These are phyloP conservation scores for Lagria hirta DNA, from an alignment of 2,888 invertebrate species.

Conservation along the genomic window DNA sequence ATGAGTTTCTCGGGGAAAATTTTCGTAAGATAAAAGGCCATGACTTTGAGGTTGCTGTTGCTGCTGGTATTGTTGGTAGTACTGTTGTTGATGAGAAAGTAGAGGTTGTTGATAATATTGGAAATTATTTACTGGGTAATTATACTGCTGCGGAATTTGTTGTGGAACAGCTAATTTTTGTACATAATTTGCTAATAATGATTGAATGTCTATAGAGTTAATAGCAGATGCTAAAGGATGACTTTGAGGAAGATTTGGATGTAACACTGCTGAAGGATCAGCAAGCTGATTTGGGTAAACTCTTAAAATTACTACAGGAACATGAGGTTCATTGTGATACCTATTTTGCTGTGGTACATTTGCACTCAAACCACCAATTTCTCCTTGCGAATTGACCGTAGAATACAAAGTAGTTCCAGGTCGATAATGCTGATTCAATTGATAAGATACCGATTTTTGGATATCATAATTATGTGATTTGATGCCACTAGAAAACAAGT, in stretches of 20 bases:
- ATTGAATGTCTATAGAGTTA: constrained; percentile 60
- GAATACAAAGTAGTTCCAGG: constrained; percentile 49
- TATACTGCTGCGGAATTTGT: constrained; percentile 11
- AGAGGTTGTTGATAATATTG: constrained; percentile 23
- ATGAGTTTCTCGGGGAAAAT: constrained; percentile 61
- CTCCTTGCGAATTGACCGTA: constrained; percentile 48
- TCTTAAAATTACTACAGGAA: constrained; percentile 62
- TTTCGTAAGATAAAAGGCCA: constrained; percentile 56
- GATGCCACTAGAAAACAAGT: constrained; percentile 15
- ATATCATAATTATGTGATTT: constrained; percentile 26
- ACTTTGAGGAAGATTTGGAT: constrained; percentile 60
- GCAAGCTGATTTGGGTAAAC: constrained; percentile 61
- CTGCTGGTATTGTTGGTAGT: constrained; percentile 29
- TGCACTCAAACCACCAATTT: constrained; percentile 57
- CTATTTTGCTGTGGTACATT: constrained; percentile 55
- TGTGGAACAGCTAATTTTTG: constrained; percentile 22
- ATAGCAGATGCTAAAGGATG: constrained; percentile 59
- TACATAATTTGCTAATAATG: constrained; percentile 57
- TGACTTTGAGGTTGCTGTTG: constrained; percentile 41
- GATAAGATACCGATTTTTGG: constrained; percentile 43
- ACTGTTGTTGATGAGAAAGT: constrained; percentile 22
- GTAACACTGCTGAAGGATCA: constrained; percentile 58
- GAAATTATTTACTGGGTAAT: constrained; percentile 23
- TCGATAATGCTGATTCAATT: constrained; percentile 30
- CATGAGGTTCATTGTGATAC: constrained; percentile 51